Evolutionary conservation across 2,113 vertebrate species (phyloP).

Genomic region (Toxotes chatareus): DNA sequence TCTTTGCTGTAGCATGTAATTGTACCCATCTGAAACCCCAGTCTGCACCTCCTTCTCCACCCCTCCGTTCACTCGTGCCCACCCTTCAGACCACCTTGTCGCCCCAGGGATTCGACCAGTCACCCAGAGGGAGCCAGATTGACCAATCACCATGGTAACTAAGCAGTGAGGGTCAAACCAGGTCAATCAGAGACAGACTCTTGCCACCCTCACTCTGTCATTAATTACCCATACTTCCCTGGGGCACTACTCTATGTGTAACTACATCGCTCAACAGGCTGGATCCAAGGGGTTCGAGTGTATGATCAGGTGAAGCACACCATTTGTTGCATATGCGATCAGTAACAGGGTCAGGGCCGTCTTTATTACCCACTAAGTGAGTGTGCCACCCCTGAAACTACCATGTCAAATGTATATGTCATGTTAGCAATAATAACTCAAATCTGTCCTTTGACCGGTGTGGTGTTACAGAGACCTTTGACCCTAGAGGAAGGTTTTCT

Average conservation of each 20-base stretch:
- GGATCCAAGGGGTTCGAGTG: conserved; percentile 27
- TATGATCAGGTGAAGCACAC: conserved; percentile 51
- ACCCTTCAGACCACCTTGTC: conserved; percentile 60
- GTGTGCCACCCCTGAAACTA: conserved; percentile 31
- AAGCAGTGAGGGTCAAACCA: conserved; percentile 67
- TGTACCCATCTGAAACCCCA: conserved; percentile 70
- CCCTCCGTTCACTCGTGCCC: conserved; percentile 56
- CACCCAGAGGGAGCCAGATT: conserved; percentile 65
- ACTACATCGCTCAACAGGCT: conserved; percentile 43
- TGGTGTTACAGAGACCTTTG: conserved; percentile 29
- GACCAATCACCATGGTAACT: conserved; percentile 65
- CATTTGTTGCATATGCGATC: conserved; percentile 40
- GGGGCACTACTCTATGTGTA: conserved; percentile 58
- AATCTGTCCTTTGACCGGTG: conserved; percentile 13
- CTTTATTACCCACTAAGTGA: conserved; percentile 33
- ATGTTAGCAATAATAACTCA: conserved; percentile 41
- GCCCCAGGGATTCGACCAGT: conserved; percentile 67
- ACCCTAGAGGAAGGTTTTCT: conserved; percentile 28
- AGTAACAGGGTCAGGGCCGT: conserved; percentile 39
- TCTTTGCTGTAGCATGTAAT: conserved; percentile 72
- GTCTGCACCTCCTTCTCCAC: conserved; percentile 25
- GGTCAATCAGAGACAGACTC: conserved; percentile 79
- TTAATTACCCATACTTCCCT: conserved; percentile 78
- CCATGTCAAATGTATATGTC: conserved; percentile 55
- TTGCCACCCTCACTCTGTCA: conserved; percentile 73